Evolutionary conservation across 2,113 vertebrate genomes (phyloP), one percentile per base, ranked within the genome.

Genomic region (Vulpes ferrilata): DNA sequence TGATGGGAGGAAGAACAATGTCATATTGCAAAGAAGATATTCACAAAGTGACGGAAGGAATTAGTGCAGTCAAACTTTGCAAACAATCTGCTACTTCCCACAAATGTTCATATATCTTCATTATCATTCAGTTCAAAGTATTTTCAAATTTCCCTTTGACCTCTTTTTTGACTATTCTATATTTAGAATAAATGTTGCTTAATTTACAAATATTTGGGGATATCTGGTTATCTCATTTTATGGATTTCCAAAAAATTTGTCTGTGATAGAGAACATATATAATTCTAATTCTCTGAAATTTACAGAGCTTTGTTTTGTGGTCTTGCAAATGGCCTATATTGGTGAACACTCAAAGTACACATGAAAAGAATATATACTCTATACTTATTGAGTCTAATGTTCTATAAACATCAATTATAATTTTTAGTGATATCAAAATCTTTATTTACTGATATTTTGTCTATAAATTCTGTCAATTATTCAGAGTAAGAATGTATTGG

Each of bases 211-310:
- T 93, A 95, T 43, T 64, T 87, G 35, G 15, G 1, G 7, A 51
- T 55, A 80, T 80, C 57, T 89, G 10, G 53, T 93, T 92, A 83
- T 83, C 59, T 92, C 38, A 91, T 88, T 69, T 65, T 92, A 62
- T 85, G 25, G 43, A 78, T 82, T 93, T 93, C 74, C 6, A 51
- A 53, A 65, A 88, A 79, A 71, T 65, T 71, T 48, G 32, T 88
- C 22, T 48, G 57, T 79, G 55, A 81, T 84, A 93, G 67, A 88
- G 81, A 55, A 71, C 19, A 80, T 60, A 67, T 76, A 22, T 87
- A 78, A 76, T 64, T 78, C 8, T 25, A 86, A 64, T 80, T 38
- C 43, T 96, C 88, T 83, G 65, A 78, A 86, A 82, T 78, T 48
- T 93, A 48, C 27, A 84, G 6, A 95, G 20, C 60, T 22, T 30